Evolutionary conservation across 1,140 invertebrate species (phyloP).

Genomic region (Papilio dardanus): DNA sequence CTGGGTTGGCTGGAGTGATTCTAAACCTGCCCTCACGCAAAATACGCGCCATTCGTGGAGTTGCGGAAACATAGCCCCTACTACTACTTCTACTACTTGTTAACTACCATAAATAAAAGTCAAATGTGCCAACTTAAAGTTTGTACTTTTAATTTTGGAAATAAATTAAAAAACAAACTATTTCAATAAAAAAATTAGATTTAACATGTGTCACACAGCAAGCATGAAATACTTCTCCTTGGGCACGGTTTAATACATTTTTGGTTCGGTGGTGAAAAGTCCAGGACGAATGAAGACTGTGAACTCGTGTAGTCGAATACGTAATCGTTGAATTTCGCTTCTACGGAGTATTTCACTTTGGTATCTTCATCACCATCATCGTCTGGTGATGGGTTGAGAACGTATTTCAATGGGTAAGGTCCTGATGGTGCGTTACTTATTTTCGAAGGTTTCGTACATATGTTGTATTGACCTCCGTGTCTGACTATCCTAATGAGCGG

Average conservation of each 20-base stretch:
- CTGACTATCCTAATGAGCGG: constrained; percentile 64
- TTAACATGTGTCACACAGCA: constrained; percentile 39
- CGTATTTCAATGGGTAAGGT: constrained; percentile 73
- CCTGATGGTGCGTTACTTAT: constrained; percentile 70
- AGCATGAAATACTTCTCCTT: constrained; percentile 50
- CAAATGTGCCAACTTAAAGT: neutral
- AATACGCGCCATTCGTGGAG: too few relatives aligned
- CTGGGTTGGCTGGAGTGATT: too few relatives aligned
- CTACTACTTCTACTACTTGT: too few relatives aligned
- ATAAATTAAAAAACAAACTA: constrained; percentile 1
- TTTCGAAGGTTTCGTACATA: constrained; percentile 71
- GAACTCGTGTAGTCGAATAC: constrained; percentile 76
- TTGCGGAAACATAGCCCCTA: too few relatives aligned
- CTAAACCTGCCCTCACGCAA: too few relatives aligned
- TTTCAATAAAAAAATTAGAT: constrained; percentile 23
- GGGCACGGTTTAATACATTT: constrained; percentile 59
- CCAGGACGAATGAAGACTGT: constrained; percentile 69
- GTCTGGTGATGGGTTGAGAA: constrained; percentile 60
- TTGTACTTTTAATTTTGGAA: constrained; percentile 15
- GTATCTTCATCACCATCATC: constrained; percentile 37
- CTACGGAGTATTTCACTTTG: constrained; percentile 63
- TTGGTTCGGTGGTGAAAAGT: constrained; percentile 71
- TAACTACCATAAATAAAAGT: neutral
- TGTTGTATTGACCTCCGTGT: constrained; percentile 71
- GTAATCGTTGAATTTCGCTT: constrained; percentile 75